Evolutionary conservation across 2,797 vertebrate species (phyloP).

Genomic region (Anabas testudineus): DNA sequence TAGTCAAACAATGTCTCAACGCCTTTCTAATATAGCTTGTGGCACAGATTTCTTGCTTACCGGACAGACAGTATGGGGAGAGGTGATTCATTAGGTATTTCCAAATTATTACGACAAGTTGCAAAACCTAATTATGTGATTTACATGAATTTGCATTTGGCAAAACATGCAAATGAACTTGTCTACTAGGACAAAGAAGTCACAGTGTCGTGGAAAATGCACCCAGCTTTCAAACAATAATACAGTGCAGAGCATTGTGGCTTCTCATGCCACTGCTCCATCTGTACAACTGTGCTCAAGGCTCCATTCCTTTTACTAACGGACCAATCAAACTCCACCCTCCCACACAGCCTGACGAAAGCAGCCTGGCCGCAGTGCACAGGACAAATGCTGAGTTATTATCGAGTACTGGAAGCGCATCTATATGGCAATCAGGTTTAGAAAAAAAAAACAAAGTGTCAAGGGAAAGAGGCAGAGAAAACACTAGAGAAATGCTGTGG

Average conservation of each 20-base stretch:
- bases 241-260: slow-evolving; percentile 24
- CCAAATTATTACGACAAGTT: slow-evolving; percentile 32
- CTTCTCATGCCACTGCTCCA: slow-evolving; percentile 40
- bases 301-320: slow-evolving; percentile 42
- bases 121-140: slow-evolving; percentile 15
- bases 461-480: slow-evolving; percentile 51
- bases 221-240: slow-evolving; percentile 42
- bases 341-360: slow-evolving; percentile 63
- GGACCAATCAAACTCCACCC: slow-evolving; percentile 55
- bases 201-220: slow-evolving; percentile 35
- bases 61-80: slow-evolving; percentile 18
- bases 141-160: slow-evolving; percentile 3
- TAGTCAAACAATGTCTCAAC: slow-evolving; percentile 58
- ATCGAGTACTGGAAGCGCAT: slow-evolving; percentile 32
- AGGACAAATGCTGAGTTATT: slow-evolving; percentile 38
- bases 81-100: slow-evolving; percentile 41
- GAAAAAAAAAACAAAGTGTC: not conserved
- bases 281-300: slow-evolving; percentile 45
- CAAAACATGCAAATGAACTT: not conserved
- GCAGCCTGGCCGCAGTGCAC: slow-evolving; percentile 11
- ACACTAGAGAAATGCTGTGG: slow-evolving; percentile 20
- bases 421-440: slow-evolving; percentile 36
- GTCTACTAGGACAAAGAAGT: slow-evolving; percentile 20
- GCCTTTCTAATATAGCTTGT: slow-evolving; percentile 52
- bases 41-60: slow-evolving; percentile 52